Conservation (phyloP, 2,888 invertebrate genomes). For the Leptinotarsa juncta region DNA sequence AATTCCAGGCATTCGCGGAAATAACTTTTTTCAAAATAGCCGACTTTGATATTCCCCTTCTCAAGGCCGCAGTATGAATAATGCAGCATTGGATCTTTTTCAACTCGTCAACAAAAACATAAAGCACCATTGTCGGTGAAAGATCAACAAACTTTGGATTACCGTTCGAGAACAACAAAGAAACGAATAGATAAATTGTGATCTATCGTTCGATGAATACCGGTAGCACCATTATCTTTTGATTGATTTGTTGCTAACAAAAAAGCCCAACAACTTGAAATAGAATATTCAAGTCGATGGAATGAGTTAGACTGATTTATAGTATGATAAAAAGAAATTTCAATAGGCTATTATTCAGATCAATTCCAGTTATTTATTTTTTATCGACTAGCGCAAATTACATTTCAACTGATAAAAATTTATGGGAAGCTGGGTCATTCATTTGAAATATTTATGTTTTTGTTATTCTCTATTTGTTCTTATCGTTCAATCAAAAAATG, state of each 20-base stretch:
- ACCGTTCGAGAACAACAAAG: constrained; percentile 16
- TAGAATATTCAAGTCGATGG: neutral
- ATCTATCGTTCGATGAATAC: constrained; percentile 6
- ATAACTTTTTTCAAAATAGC: constrained; percentile 2
- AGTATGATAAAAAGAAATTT: neutral
- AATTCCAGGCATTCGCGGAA: constrained; percentile 10
- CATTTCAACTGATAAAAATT: too few relatives aligned
- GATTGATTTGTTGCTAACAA: constrained; percentile 11
- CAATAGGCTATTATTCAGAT: neutral
- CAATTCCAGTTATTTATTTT: neutral
- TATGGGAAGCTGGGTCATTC: too few relatives aligned
- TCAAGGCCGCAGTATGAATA: constrained; percentile 14
- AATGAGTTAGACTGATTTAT: constrained; percentile 9
- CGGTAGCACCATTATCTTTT: constrained; percentile 10
- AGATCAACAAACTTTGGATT: constrained; percentile 17
- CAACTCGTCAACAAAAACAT: constrained; percentile 10
- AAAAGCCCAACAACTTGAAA: neutral
- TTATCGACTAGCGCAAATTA: too few relatives aligned
- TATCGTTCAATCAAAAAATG: too few relatives aligned
- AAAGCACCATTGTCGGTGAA: constrained; percentile 19
- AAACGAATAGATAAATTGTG: constrained; percentile 10
- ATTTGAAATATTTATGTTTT: too few relatives aligned
- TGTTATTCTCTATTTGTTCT: too few relatives aligned
- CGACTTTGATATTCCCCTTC: constrained; percentile 16
- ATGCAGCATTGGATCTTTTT: constrained; percentile 4